Evolutionary conservation across 37 sponge, comb jelly and placozoan genomes (phyloP), one percentile per base, ranked within the genome.

Genomic region (Hexactinellida sp.): DNA sequence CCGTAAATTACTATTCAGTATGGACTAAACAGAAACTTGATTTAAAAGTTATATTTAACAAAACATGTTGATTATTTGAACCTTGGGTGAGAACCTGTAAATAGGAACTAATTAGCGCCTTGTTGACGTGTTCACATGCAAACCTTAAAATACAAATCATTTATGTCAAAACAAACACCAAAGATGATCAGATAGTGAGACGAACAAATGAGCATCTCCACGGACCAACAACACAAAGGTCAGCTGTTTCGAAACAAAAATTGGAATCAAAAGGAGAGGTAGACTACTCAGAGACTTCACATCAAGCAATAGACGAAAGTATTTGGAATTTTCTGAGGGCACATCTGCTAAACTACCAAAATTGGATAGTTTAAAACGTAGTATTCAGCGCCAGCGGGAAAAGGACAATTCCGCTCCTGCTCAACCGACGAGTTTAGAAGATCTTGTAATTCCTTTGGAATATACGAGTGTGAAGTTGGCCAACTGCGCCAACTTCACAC

Each of bases 51-150:
- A 23, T 23, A 21, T 63, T 23, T 63, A 63, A 63, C 1, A 63
- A 63, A 21, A 63, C 76, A 28, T 63, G 76, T 63, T 63, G 76
- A 63, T 63, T 63, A 28, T 63, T 63, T 63, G 76, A 63, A 63
- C 76, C 76, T 23, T 63, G 76, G 76, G 76, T 63, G 76, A 63
- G 76, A 63, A 63, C 30, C 76, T 63, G 76, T 63, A 63, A n/a
- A 63, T 63, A 32, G 76, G 76, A 63, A 63, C 76, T 63, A 63
- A 63, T 63, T 63, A 63, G 76, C 76, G 3, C 25, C 76, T 63
- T 32, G 76, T 63, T 63, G 76, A 63, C 34, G 76, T 63, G 76
- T 63, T 63, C 13, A 63, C 76, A 63, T 63, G 34, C 76, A 63
- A 63, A 63, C 76, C 25, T 63, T 23, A 63, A n/a, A 28, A 23